Evolutionary conservation across 2,888 invertebrate species (phyloP).

Genomic region (Lysandra bellargus): DNA sequence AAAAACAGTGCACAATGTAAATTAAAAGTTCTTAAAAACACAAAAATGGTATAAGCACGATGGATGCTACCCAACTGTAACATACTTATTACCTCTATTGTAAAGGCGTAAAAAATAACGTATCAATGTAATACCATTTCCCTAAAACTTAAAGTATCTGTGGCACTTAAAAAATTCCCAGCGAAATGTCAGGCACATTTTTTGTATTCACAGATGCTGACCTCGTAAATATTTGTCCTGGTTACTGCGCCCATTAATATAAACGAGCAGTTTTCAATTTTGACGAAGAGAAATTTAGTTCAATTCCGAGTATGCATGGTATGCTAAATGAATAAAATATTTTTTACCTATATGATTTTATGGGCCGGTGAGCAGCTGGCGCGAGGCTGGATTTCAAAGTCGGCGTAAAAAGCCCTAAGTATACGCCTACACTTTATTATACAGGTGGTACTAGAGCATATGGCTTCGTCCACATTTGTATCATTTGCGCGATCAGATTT

Average conservation of each 20-base stretch:
- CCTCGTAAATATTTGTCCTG: constrained; percentile 33
- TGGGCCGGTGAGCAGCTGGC: constrained; percentile 25
- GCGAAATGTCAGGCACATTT: constrained; percentile 14
- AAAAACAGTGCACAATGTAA: too few relatives aligned
- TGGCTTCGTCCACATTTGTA: too few relatives aligned
- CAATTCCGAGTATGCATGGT: constrained; percentile 27
- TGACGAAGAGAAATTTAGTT: constrained; percentile 34
- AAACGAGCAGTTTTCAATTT: constrained; percentile 33
- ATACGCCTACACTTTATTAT: neutral
- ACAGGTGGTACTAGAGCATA: neutral
- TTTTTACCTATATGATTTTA: constrained; percentile 24
- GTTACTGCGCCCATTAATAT: constrained; percentile 32
- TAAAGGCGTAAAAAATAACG: neutral
- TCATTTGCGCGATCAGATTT: too few relatives aligned
- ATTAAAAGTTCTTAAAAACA: too few relatives aligned
- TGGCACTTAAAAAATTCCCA: constrained; percentile 15
- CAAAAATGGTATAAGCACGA: too few relatives aligned
- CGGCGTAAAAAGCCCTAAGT: constrained; percentile 3
- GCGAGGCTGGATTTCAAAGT: constrained; percentile 13
- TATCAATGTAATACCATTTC: neutral
- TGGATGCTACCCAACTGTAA: too few relatives aligned
- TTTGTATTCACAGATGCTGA: constrained; percentile 23
- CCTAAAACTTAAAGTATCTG: constrained; percentile 16
- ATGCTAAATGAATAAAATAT: constrained; percentile 30
- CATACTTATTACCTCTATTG: too few relatives aligned